Percentiles rank a stretch among this genome's conserved stretches.
Evolutionary conservation across 2,113 vertebrate species (phyloP).

Genomic region (Excalfactoria chinensis): DNA sequence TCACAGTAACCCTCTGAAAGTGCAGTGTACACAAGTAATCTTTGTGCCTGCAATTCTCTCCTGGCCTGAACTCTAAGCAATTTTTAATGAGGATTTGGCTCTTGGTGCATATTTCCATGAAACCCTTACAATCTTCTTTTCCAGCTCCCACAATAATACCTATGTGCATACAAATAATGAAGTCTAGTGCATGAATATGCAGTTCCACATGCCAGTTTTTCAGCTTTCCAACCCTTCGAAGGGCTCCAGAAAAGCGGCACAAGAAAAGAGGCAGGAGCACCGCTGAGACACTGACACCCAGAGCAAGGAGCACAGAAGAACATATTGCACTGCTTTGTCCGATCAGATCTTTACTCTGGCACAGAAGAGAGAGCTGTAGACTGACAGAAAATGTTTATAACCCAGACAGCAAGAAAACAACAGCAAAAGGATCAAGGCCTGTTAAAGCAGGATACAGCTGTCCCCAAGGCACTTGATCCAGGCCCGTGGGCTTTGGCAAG

Average conservation of each 20-base stretch:
- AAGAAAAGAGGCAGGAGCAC: neutral
- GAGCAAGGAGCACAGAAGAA: neutral
- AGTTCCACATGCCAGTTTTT: conserved; percentile 11
- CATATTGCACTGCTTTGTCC: neutral
- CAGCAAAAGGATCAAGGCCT: conserved; percentile 45
- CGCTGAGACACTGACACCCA: neutral
- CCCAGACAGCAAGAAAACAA: conserved; percentile 48
- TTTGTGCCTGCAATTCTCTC: conserved; percentile 27
- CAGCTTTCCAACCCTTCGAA: neutral
- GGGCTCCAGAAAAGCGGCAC: neutral
- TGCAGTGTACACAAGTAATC: conserved; percentile 40
- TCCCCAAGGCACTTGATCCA: conserved; percentile 55
- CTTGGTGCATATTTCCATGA: conserved; percentile 23
- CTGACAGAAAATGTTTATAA: conserved; percentile 53
- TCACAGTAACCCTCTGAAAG: conserved; percentile 49
- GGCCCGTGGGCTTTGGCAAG: conserved; percentile 59
- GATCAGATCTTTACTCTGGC: conserved; percentile 32
- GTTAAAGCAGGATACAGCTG: conserved; percentile 56
- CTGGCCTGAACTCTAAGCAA: conserved; percentile 41
- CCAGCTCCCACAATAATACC: conserved; percentile 31
- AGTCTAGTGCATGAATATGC: neutral
- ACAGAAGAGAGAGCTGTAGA: conserved; percentile 39
- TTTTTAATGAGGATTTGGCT: conserved; percentile 72
- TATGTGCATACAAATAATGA: neutral
- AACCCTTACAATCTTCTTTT: conserved; percentile 50